Evolutionary conservation across 2,797 vertebrate species (phyloP).

Genomic region (Prionace glauca): DNA sequence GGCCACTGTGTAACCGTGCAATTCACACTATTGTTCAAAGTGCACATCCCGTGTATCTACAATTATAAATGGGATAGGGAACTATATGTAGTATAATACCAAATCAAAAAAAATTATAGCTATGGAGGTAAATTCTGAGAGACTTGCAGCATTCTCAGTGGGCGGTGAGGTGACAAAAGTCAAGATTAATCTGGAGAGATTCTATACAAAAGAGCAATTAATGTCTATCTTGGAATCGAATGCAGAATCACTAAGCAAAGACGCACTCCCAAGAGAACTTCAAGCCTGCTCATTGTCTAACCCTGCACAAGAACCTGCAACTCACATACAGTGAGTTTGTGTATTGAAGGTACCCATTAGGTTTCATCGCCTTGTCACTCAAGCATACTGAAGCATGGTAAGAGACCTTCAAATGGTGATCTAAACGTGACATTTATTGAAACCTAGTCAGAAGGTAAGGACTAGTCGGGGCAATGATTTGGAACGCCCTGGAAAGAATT

Average conservation of each 20-base stretch:
- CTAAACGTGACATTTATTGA: background rate
- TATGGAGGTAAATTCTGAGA: background rate
- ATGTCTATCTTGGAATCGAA: background rate
- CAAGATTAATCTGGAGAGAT: background rate
- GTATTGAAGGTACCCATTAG: background rate
- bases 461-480: background rate
- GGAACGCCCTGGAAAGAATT: background rate
- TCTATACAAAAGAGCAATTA: background rate
- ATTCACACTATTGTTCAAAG: background rate
- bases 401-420: background rate
- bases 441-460: constrained; percentile 13
- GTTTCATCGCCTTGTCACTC: background rate
- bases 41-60: background rate
- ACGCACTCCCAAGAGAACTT: background rate
- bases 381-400: constrained; percentile 13
- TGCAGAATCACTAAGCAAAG: background rate
- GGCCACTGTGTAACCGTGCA: no score
- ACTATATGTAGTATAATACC: background rate
- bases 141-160: background rate
- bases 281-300: background rate
- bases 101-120: background rate
- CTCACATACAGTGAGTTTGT: background rate
- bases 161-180: background rate
- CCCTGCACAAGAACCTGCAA: background rate
- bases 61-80: background rate